Conservation (phyloP, 2,113 vertebrate species). For the Burhinus bistriatus region DNA sequence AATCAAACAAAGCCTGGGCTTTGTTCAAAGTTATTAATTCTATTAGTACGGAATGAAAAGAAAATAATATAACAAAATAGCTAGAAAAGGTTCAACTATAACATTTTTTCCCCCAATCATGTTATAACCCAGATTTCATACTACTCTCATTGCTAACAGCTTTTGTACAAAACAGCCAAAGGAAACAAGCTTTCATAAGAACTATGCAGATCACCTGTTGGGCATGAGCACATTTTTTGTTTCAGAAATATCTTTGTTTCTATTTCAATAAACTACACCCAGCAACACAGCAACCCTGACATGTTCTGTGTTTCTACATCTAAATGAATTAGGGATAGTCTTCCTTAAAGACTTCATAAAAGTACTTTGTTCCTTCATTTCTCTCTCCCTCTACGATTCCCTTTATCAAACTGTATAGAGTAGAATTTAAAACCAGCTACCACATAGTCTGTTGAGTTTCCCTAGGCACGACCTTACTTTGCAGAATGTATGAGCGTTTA, state of each 20-base stretch:
- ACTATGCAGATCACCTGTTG: background rate
- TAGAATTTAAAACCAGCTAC: constrained; percentile 24
- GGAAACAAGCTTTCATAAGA: background rate
- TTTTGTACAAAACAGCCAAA: constrained; percentile 5
- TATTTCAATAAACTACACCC: background rate
- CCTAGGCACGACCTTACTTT: background rate
- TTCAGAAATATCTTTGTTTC: background rate
- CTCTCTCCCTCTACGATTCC: background rate
- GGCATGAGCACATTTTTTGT: background rate
- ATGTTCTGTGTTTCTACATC: background rate
- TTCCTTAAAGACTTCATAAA: background rate
- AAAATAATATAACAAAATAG: background rate
- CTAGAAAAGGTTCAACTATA: background rate
- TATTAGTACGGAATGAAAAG: background rate
- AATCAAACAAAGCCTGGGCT: background rate
- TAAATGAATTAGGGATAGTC: background rate
- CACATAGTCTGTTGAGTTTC: background rate
- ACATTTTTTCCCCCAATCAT: background rate
- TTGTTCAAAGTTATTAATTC: background rate
- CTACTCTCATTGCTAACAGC: background rate
- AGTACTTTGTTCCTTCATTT: background rate
- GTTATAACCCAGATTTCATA: background rate
- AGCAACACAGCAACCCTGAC: background rate
- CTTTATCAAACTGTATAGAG: background rate
- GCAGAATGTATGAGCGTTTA: background rate